Evolutionary conservation across 2,797 vertebrate species (phyloP), one percentile per base, ranked within the genome.

Genomic region (Myotis daubentonii): DNA sequence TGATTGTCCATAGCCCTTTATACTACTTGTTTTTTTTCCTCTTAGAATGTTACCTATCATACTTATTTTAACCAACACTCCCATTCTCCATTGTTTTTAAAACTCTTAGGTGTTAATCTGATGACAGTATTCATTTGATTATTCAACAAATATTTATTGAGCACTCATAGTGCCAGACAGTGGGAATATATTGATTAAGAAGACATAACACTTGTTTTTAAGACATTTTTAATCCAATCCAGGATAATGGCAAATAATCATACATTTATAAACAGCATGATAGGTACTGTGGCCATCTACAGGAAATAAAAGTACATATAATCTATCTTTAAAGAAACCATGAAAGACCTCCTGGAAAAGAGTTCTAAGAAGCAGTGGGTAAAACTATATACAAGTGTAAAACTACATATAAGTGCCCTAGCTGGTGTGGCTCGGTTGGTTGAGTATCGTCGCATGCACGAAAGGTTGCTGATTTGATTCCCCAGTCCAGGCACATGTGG

Each of bases 121-220:
- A 81, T 85, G 38, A 36, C 38, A 81, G 0, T 81, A 62, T 71
- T 85, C 6, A 8, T 82, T 82, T 47, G 7, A 89, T 84, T 65
- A 94, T 60, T 90, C 38, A 83, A 25, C 33, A 95, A 70, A 36
- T 87, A 75, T 71, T 71, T 89, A 74, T 65, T 76, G 72, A 87
- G 66, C 20, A 74, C 8, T 70, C 53, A 44, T 19, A 85, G 44
- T 74, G 66, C 33, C n/a, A 90, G 47, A 60, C 20, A 28, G 30
- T 87, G 28, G 19, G 28, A 93, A 53, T 95, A 80, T 15, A 65
- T 57, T 86, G n/a, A 55, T 89, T 66, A 71, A 83, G 41, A 91
- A 78, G 51, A 66, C 66, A 47, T 89, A 47, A 62, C 3, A 1
- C 41, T 41, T 83, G 8, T 94, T 30, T 80, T 91, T 25, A 70